These are phyloP conservation scores for Cynodonichthys magdalenae DNA, from an alignment of 2,797 vertebrate species.

Conservation along the genomic window DNA sequence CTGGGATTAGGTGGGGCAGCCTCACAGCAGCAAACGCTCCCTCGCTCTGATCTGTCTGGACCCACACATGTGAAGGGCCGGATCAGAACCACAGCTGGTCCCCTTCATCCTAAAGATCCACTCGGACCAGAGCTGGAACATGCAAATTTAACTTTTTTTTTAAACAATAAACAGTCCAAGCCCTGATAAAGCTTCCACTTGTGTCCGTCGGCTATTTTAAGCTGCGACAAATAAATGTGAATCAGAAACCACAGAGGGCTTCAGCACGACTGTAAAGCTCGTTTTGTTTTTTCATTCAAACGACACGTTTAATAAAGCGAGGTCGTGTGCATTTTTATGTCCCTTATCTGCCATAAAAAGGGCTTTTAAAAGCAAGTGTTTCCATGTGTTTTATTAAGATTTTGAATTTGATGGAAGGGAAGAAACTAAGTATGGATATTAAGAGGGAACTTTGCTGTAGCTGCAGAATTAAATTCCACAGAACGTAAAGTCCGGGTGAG, in stretches of 20 bases:
- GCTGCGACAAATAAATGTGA: constrained; percentile 6
- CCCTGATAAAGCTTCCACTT: constrained; percentile 24
- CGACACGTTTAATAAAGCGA: constrained; percentile 2
- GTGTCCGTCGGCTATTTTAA: constrained; percentile 26
- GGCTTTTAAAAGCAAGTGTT: constrained; percentile 13
- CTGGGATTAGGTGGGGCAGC: constrained; percentile 84
- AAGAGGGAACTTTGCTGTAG: no score
- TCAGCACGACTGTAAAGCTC: constrained; percentile 12
- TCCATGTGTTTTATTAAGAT: constrained; percentile 37
- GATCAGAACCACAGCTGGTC: constrained; percentile 74
- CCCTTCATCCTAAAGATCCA: constrained; percentile 46
- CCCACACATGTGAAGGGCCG: constrained; percentile 67
- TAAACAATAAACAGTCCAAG: constrained; percentile 17
- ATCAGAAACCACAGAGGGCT: constrained; percentile 7
- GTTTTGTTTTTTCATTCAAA: constrained; percentile 13
- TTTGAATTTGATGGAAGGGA: constrained; percentile 1
- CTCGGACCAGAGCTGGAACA: constrained; percentile 30
- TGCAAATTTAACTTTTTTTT: constrained; percentile 3
- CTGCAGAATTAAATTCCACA: no score
- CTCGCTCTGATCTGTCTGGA: constrained; percentile 73
- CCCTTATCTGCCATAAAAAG: constrained; percentile 27
- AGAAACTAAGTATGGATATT: no score
- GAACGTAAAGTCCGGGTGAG: no score
- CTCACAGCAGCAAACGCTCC: constrained; percentile 77
- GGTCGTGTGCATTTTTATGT: constrained; percentile 29